phyloP scores from a whole-genome alignment of 2,113 vertebrate genomes.

The Chloebia gouldiae region DNA sequence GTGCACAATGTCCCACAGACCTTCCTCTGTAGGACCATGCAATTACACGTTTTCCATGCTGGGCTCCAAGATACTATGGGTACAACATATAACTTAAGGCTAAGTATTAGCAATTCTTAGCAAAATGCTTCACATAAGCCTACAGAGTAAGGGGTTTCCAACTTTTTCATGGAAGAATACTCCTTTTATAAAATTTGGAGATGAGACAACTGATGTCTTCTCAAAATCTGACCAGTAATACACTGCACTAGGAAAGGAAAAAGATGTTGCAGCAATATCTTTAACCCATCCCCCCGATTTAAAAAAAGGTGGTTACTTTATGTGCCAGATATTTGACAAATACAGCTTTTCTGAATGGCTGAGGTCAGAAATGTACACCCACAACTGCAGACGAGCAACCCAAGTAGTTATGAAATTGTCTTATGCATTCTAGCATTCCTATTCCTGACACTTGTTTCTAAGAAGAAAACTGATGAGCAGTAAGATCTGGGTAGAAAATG shows the following conservation, averaged over 20 bases:
- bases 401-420: not conserved
- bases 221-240: not conserved
- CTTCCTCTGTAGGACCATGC: not conserved
- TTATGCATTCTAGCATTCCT: not conserved
- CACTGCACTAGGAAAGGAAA: not conserved
- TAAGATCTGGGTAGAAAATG: not conserved
- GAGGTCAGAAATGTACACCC: not conserved
- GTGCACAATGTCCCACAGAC: not conserved
- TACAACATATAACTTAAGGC: not conserved
- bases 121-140: not conserved
- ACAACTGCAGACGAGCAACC: not conserved
- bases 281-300: fast-evolving
- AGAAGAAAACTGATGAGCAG: not conserved
- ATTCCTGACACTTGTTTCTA: not conserved
- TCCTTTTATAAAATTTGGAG: not conserved
- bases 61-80: not conserved
- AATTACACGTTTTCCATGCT: not conserved
- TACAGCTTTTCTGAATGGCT: not conserved
- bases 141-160: not conserved
- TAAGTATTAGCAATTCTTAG: not conserved
- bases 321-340: not conserved
- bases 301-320: not conserved
- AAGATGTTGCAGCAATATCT: not conserved
- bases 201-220: not conserved
- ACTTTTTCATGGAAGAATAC: not conserved